Base-by-base conservation (phyloP, 2,888 invertebrate species). In the Tenthredo scrophulariae region DNA sequence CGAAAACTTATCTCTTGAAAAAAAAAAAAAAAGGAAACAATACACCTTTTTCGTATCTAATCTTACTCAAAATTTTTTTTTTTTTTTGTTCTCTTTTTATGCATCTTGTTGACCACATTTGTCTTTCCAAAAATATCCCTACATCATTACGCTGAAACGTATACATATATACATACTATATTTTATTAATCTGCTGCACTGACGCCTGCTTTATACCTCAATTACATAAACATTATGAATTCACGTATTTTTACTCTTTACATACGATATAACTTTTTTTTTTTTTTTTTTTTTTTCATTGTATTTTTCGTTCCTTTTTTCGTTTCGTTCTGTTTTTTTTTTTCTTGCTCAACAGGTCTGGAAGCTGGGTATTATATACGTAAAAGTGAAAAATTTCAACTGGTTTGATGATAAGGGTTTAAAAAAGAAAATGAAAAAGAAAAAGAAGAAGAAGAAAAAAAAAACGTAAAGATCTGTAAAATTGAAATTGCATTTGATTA, bases 171-270 rank as follows among this genome's bases (percentile, higher is more conserved):
- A n/a, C n/a, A 72, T n/a, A 7, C 4, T 77, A 50, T 50, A 37
- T 40, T 62, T 62, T 26, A 62, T 62, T 40, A 40, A 62, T 80
- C 40, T 80, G 33, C 80, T 18, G 26, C 37, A 80, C 26, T 62
- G 13, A 80, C 62, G 58, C 62, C 62, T 37, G 43, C 40, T 58
- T 80, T 29, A 80, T 80, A 80, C 80, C 80, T 80, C 80, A 80
- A n/a, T 50, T 62, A 13, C 58, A n/a, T 29, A 29, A 67, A 50
- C 7, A 46, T 67, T n/a, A 26, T 26, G 26, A 33, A 5, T 80
- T 26, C 62, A 80, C 29, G 10, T 54, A 46, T 54, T 43, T 26
- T 15, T 75, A 46, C 15, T 29, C 54, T 50, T 50, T 26, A 50
- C 82, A 26, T 40, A 62, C 72, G 26, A 62, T 80, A 43, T 46